These are phyloP conservation scores for Burhinus oedicnemus DNA, from an alignment of 2,113 vertebrate species.

Conservation along the genomic window DNA sequence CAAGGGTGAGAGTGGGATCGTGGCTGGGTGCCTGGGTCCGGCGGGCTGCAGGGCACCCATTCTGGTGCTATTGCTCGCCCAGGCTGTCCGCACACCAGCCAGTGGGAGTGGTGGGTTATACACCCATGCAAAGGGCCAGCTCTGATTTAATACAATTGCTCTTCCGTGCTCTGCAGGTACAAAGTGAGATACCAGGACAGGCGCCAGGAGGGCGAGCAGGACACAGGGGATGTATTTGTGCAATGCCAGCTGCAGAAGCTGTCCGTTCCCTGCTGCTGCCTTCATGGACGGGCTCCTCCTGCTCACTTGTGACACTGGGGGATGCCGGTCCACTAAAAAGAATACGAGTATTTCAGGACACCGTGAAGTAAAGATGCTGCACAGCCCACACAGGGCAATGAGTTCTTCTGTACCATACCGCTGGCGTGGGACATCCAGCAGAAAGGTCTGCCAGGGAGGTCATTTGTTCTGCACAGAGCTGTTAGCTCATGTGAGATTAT, in stretches of 20 bases:
- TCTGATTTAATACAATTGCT: not conserved
- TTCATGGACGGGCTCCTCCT: not conserved
- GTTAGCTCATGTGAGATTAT: not conserved
- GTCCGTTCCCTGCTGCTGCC: not conserved
- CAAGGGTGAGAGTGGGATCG: rapidly evolving
- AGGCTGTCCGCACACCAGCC: not conserved
- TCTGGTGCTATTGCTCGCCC: not conserved
- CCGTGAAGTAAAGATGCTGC: not conserved
- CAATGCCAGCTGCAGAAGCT: not conserved
- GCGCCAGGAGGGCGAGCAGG: not conserved
- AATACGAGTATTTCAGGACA: not conserved
- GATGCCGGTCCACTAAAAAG: not conserved
- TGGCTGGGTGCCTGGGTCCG: rapidly evolving
- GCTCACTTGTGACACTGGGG: not conserved
- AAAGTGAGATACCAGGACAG: not conserved
- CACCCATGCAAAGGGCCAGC: not conserved
- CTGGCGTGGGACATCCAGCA: rapidly evolving
- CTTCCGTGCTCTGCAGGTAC: not conserved
- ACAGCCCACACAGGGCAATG: not conserved
- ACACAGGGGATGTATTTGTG: not conserved
- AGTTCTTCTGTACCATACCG: not conserved
- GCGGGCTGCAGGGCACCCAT: not conserved
- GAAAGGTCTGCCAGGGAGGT: not conserved
- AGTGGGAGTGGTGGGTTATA: not conserved
- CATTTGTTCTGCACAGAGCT: not conserved